Percentiles rank a stretch among this genome's conserved stretches.
Evolutionary conservation across 1,140 invertebrate genomes (phyloP).

Genomic region (Danaus plexippus): DNA sequence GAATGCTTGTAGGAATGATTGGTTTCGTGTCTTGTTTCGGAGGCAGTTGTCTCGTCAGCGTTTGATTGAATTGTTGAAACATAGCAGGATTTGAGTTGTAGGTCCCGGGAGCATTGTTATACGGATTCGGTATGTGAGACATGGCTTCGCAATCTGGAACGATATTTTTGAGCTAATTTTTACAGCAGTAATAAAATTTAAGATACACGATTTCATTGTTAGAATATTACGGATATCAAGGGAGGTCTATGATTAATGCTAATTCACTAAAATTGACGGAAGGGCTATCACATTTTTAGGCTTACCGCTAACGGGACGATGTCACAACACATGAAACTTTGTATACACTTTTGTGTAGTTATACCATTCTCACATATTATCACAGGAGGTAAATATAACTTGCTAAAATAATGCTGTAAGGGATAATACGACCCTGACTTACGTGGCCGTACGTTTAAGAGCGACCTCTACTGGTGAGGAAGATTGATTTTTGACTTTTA

Average conservation of each 20-base stretch:
- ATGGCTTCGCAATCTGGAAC: slow-evolving; percentile 64
- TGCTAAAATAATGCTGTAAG: slow-evolving; percentile 53
- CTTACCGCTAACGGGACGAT: slow-evolving; percentile 46
- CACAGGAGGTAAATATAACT: slow-evolving; percentile 47
- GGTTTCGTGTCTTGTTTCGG: slow-evolving; percentile 57
- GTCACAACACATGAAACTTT: slow-evolving; percentile 44
- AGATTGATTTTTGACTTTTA: slow-evolving; percentile 58
- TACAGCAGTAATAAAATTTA: slow-evolving; percentile 4
- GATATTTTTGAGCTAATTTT: slow-evolving; percentile 16
- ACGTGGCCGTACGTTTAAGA: slow-evolving; percentile 66
- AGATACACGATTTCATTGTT: slow-evolving; percentile 39
- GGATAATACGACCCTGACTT: slow-evolving; percentile 70
- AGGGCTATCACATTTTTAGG: slow-evolving; percentile 31
- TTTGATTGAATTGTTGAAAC: slow-evolving; percentile 41
- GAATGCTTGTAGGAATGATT: slow-evolving; percentile 40
- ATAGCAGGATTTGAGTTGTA: slow-evolving; percentile 37
- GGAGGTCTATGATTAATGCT: slow-evolving; percentile 55
- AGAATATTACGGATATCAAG: slow-evolving; percentile 47
- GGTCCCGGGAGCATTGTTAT: slow-evolving; percentile 41
- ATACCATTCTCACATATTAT: slow-evolving; percentile 65
- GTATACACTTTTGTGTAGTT: slow-evolving; percentile 38
- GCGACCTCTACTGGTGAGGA: slow-evolving; percentile 54
- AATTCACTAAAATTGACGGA: slow-evolving; percentile 64
- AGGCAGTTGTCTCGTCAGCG: slow-evolving; percentile 41
- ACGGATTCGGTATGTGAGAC: slow-evolving; percentile 60